These are phyloP conservation scores for Myotis findleyi DNA, from an alignment of 2,797 vertebrate species.

Conservation along the genomic window DNA sequence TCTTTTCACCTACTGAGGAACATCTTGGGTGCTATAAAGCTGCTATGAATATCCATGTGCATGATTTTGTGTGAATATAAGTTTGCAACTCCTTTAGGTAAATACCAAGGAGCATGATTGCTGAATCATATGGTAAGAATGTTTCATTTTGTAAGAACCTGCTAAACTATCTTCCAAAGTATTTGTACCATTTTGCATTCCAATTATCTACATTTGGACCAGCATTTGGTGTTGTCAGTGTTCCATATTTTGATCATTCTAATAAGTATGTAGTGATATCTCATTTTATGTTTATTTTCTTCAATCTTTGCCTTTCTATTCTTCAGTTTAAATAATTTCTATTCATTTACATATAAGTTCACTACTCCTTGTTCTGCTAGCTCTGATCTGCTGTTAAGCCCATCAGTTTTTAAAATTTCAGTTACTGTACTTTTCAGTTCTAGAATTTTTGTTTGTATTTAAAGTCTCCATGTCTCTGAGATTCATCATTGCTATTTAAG, in stretches of 20 bases:
- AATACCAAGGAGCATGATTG: background rate
- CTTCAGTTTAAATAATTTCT: background rate
- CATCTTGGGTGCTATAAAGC: background rate
- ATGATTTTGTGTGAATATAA: background rate
- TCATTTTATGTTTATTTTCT: background rate
- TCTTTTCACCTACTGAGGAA: background rate
- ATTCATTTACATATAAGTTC: background rate
- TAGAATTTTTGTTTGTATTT: conserved; percentile 39
- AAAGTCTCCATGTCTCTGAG: conserved; percentile 18
- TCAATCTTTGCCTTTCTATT: background rate
- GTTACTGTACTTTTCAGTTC: conserved; percentile 29
- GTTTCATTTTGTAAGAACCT: conserved; percentile 1
- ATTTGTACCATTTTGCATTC: background rate
- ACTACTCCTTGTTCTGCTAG: background rate
- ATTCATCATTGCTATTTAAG: background rate
- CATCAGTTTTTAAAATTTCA: background rate
- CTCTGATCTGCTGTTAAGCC: background rate
- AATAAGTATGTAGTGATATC: background rate
- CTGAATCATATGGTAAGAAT: background rate
- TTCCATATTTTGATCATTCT: background rate
- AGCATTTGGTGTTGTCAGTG: background rate
- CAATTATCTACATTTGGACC: background rate
- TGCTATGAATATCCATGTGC: background rate
- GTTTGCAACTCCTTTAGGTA: background rate
- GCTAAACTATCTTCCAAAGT: background rate